Evolutionary conservation across 1,140 invertebrate genomes (phyloP).

Genomic region (Rhopalosiphum maidis): DNA sequence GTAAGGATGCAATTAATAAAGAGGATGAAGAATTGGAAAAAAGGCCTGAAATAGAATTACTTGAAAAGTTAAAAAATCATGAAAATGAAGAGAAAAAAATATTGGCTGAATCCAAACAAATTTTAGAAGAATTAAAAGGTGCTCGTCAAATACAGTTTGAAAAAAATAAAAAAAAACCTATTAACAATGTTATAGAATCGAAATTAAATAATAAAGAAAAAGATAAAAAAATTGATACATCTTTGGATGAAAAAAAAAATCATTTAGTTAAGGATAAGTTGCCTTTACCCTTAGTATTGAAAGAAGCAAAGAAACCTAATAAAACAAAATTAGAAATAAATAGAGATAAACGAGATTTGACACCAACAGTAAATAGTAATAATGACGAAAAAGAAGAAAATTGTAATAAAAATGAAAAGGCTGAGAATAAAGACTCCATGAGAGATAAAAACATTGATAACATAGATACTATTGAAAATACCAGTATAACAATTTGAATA

Average conservation of each 20-base stretch:
- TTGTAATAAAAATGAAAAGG: conserved; percentile 25
- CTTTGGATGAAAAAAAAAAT: conserved; percentile 19
- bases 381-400: background rate
- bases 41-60: conserved; percentile 65
- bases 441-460: background rate
- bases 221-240: background rate
- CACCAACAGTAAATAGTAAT: background rate
- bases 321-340: conserved; percentile 64
- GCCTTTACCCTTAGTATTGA: background rate
- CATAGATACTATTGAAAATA: background rate
- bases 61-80: conserved; percentile 68
- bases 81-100: conserved; percentile 68
- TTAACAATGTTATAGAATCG: conserved; percentile 57
- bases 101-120: conserved; percentile 68
- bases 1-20: conserved; percentile 66
- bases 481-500: conserved; percentile 11
- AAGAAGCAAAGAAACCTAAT: conserved; percentile 58
- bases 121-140: conserved; percentile 67
- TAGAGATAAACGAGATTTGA: conserved; percentile 57
- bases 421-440: background rate
- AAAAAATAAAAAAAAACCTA: conserved; percentile 63
- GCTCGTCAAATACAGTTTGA: conserved; percentile 61
- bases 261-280: conserved; percentile 31
- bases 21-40: conserved; percentile 66
- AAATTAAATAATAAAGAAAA: background rate